phyloP scores from a whole-genome alignment of 1,140 invertebrate species.

The Rhopalosiphum padi region DNA sequence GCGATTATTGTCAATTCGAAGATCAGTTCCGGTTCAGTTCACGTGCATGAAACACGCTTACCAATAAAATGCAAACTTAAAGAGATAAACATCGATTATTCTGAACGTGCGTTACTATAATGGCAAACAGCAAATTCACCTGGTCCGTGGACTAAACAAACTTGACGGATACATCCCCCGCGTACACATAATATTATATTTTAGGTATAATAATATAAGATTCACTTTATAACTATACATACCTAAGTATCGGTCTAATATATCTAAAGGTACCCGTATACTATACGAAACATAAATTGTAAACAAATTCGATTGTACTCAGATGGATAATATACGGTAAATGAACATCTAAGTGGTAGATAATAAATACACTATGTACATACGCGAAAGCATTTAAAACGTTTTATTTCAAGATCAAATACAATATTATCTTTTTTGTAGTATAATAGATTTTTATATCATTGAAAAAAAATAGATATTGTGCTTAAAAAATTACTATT shows the following conservation, averaged over 20 bases:
- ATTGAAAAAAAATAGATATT: neutral
- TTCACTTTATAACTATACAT: neutral
- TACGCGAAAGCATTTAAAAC: neutral
- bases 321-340: slow-evolving; percentile 31
- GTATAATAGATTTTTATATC: neutral
- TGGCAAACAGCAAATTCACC: slow-evolving; percentile 39
- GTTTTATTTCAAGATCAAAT: neutral
- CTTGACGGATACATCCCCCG: slow-evolving; percentile 45
- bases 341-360: slow-evolving; percentile 29
- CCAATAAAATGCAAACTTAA: slow-evolving; percentile 45
- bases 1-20: slow-evolving; percentile 52
- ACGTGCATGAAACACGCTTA: slow-evolving; percentile 29
- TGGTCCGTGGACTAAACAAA: slow-evolving; percentile 37
- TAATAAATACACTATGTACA: neutral
- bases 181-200: neutral
- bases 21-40: slow-evolving; percentile 50
- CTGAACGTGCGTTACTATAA: slow-evolving; percentile 44
- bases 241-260: neutral
- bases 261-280: neutral
- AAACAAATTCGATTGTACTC: slow-evolving; percentile 42
- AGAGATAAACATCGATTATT: slow-evolving; percentile 57
- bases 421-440: slow-evolving; percentile 26
- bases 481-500: neutral
- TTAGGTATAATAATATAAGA: neutral
- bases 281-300: slow-evolving; percentile 11